Base-by-base conservation (phyloP, 2,113 vertebrate species). In the Rafetus swinhoei region DNA sequence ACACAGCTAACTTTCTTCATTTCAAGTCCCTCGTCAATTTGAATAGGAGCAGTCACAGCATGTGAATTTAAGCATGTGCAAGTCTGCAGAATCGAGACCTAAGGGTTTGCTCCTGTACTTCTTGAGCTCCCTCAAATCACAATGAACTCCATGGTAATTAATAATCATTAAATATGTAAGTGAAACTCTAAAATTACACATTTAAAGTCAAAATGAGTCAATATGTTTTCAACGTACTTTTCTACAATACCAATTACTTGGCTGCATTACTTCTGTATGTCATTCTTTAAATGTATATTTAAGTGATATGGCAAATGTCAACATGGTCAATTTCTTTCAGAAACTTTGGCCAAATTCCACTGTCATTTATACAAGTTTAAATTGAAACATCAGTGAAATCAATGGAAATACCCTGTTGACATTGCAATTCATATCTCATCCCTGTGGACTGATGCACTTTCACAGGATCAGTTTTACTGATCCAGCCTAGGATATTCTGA, bases 301-400 rank as follows among this genome's bases (percentile, higher is more conserved):
- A 89, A 85, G 0, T 54, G 14, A 32, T 50, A 88, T 32, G 27
- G 24, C 24, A 86, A 79, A 0, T n/a, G 29, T 22, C 21, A 84
- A 74, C 14, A 55, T 93, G 81, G 72, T 65, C 27, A 24, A 81
- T 4, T 25, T 59, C 22, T 82, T 3, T 53, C 80, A 91, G 6
- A 89, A 72, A 62, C 25, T 91, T 59, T 52, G 35, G 69, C 82
- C 3, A 50, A 52, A 89, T 93, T 92, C 92, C 22, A 72, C 1
- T 11, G 80, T 2, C 1, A 79, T 54, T 92, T 87, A 53, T 24
- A 87, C 12, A 52, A 84, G 59, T 81, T 52, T 55, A 56, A 72
- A 9, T 7, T 9, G 35, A 80, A 0, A n/a, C 22, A 55, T n/a
- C 7, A 52, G 52, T 24, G 29, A 86, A 79, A 3, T 57, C 0